These are phyloP conservation scores for Zeugodacus cucurbitae DNA, from an alignment of 1,140 invertebrate genomes.

Conservation along the genomic window DNA sequence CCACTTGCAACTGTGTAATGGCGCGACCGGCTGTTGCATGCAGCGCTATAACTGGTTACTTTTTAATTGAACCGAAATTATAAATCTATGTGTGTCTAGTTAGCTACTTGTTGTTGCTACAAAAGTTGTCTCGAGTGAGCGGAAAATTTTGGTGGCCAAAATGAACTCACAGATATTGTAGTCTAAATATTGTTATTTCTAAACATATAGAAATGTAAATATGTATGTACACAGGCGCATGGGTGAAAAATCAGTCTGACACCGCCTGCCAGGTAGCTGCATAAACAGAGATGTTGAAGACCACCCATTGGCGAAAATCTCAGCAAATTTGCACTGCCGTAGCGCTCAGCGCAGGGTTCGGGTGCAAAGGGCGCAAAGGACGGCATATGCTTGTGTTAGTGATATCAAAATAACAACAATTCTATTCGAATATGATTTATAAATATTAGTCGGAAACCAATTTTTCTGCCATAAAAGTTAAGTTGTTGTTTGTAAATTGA, in stretches of 20 bases:
- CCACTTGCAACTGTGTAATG: conserved; percentile 3
- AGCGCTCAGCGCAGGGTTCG: not conserved
- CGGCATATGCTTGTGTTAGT: not conserved
- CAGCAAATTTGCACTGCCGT: conserved; percentile 29
- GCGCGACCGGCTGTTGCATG: not conserved
- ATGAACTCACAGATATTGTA: not conserved
- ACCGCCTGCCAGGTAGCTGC: conserved; percentile 23
- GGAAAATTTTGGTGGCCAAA: not conserved
- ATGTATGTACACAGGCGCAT: not conserved
- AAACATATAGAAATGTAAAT: not conserved
- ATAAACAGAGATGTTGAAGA: conserved; percentile 29
- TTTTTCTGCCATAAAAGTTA: too few relatives aligned
- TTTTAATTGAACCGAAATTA: conserved; percentile 20
- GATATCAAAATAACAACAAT: not conserved
- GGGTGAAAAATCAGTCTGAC: not conserved
- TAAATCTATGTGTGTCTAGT: not conserved
- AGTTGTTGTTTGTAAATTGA: too few relatives aligned
- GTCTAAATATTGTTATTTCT: not conserved
- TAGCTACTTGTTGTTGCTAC: not conserved
- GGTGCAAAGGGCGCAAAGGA: not conserved
- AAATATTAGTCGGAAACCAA: too few relatives aligned
- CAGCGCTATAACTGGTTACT: not conserved
- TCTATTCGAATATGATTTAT: not conserved
- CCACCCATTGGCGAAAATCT: conserved; percentile 38
- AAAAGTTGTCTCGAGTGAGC: not conserved